Evolutionary conservation across 2,888 invertebrate genomes (phyloP).

Genomic region (Leptogaster cylindrica): DNA sequence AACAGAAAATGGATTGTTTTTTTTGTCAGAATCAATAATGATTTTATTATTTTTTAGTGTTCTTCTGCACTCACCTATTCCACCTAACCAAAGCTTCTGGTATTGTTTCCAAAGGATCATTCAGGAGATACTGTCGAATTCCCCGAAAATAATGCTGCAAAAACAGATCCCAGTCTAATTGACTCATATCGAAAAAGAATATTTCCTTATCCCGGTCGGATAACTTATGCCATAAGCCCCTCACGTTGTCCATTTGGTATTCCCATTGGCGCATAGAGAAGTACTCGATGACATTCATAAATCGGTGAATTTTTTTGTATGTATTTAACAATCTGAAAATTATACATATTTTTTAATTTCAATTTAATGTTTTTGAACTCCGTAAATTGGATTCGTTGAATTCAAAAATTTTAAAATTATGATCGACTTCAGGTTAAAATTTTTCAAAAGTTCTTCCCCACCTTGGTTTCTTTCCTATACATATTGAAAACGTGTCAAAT

Average conservation of each 20-base stretch:
- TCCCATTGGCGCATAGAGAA: slow-evolving; percentile 82
- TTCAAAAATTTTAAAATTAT: no score
- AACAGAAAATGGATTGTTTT: background rate
- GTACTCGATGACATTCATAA: slow-evolving; percentile 76
- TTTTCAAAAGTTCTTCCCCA: slow-evolving; percentile 57
- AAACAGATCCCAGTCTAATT: slow-evolving; percentile 77
- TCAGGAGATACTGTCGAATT: slow-evolving; percentile 76
- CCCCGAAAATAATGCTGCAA: slow-evolving; percentile 73
- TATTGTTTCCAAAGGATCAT: slow-evolving; percentile 78
- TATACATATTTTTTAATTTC: background rate
- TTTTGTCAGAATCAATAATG: slow-evolving; percentile 46
- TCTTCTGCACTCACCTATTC: slow-evolving; percentile 61
- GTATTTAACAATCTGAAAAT: slow-evolving; percentile 72
- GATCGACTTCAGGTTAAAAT: background rate
- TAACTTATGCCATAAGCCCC: slow-evolving; percentile 66
- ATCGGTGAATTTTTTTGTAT: slow-evolving; percentile 76
- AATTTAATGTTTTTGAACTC: background rate
- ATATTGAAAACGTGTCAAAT: slow-evolving; percentile 65
- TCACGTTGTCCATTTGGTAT: slow-evolving; percentile 70
- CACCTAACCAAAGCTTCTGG: slow-evolving; percentile 71
- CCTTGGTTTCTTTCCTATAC: slow-evolving; percentile 69
- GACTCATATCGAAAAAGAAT: slow-evolving; percentile 75
- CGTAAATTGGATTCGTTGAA: no score
- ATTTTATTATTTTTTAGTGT: background rate
- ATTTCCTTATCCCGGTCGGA: slow-evolving; percentile 66